A percentile compares a stretch with the other conserved stretches of the same genome.
Evolutionary conservation across 2,797 vertebrate species (phyloP).

Genomic region (Scyliorhinus canicula): DNA sequence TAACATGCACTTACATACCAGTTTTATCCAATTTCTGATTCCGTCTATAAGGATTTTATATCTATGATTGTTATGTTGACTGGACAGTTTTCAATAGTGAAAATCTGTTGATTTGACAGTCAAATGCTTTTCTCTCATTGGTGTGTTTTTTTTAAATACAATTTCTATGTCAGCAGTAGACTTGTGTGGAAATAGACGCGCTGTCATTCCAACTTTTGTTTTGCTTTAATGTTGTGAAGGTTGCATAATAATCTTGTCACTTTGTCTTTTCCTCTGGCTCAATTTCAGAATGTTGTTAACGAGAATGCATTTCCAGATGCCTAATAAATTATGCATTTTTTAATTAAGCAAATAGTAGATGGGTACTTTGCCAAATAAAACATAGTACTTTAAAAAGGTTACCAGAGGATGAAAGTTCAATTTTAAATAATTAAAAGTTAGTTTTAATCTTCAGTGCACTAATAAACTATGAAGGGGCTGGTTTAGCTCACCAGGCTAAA

Average conservation of each 20-base stretch:
- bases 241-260: not conserved
- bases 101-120: not conserved
- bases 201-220: not conserved
- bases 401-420: not conserved
- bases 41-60: not conserved
- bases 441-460: not conserved
- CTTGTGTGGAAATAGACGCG: not conserved
- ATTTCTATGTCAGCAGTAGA: not conserved
- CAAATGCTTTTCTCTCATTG: not conserved
- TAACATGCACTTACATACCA: not conserved
- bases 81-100: not conserved
- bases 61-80: not conserved
- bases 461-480: not conserved
- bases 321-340: not conserved
- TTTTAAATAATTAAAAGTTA: not conserved
- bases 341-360: not conserved
- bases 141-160: not conserved
- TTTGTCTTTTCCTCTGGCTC: not conserved
- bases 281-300: not conserved
- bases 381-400: not conserved
- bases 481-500: too few relatives aligned
- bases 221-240: not conserved
- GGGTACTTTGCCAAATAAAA: not conserved
- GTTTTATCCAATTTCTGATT: not conserved
- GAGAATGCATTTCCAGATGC: not conserved